Base-by-base conservation (phyloP, 2,888 invertebrate genomes). In the Dorcus hopei region DNA sequence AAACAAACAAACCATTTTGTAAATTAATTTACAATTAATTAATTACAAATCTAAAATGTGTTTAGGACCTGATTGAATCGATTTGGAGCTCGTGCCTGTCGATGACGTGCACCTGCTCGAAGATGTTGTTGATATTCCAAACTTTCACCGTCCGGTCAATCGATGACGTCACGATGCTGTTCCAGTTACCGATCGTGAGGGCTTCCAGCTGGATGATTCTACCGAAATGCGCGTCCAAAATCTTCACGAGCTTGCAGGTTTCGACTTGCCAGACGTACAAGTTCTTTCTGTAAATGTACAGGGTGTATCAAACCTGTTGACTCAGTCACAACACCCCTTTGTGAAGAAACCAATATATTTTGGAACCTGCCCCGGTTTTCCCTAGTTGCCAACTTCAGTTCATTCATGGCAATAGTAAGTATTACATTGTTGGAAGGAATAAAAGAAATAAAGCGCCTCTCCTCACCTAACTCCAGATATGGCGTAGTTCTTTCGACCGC, bases 121-220 rank as follows among this genome's bases (percentile, higher is more conserved):
- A 95, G 65, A 98, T 97, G 76, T 98, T 98, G 77, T 97, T 96
- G 57, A 99, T 95, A 76, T 98, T 98, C 98, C 98, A 98, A 3
- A 97, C 95, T 83, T 98, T 98, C 6, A 98, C 97, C 0, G 96
- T 95, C 60, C 97, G 86, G 78, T 99, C 98, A 50, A 98, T 96
- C 0, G 97, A 97, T 0, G 97, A 96, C 0, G 98, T 97, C 49
- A 98, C 94, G 4, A 97, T 89, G 75, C 92, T 93, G 76, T 95
- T 95, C 95, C 95, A 95, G 63, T 90, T 87, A 0, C 92, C 93
- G 11, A 93, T 87, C 0, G 91, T 93, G 41, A 97, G 80, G 0
- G 95, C 88, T 67, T 91, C 91, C 58, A 98, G 79, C 68, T 95
- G 93, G 57, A 98, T 94, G 9, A 98, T 97, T 59, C 98, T 82